Conservation (phyloP, 2,113 vertebrate species). For the Esox niger region DNA sequence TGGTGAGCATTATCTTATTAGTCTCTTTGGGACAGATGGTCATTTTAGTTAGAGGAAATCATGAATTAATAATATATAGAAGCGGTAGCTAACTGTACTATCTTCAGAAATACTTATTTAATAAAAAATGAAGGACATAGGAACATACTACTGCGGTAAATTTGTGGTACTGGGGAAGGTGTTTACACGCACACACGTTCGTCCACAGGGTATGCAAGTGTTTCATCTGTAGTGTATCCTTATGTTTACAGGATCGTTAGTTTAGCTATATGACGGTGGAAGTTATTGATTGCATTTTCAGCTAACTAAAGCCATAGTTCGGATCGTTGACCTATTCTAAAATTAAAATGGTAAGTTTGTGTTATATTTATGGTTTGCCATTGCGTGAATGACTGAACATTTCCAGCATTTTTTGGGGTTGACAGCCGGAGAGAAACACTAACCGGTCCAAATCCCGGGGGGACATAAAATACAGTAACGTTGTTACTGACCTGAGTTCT, state of each 20-base stretch:
- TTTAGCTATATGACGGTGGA: too few species aligned
- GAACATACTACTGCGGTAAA: not conserved
- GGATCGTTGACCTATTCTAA: not conserved
- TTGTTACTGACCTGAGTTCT: too few species aligned
- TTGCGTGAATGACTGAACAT: not conserved
- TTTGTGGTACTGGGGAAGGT: conserved; percentile 17
- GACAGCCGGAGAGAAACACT: too few species aligned
- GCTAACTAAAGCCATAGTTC: conserved; percentile 5
- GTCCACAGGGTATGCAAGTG: not conserved
- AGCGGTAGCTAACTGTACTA: too few species aligned
- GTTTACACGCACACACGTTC: not conserved
- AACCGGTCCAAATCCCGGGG: too few species aligned
- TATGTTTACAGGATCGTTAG: too few species aligned
- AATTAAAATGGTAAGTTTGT: conserved; percentile 5
- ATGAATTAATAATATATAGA: not conserved
- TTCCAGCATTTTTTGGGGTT: too few species aligned
- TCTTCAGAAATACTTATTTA: not conserved
- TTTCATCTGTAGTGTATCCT: too few species aligned
- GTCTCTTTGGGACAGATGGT: too few species aligned
- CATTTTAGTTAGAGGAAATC: too few species aligned
- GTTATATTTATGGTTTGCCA: not conserved
- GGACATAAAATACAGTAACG: too few species aligned
- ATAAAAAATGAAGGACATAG: not conserved
- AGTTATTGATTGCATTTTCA: not conserved
- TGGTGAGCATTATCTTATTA: too few species aligned